Conservation (phyloP, 2,888 invertebrate species). For the Coenonympha arcania region DNA sequence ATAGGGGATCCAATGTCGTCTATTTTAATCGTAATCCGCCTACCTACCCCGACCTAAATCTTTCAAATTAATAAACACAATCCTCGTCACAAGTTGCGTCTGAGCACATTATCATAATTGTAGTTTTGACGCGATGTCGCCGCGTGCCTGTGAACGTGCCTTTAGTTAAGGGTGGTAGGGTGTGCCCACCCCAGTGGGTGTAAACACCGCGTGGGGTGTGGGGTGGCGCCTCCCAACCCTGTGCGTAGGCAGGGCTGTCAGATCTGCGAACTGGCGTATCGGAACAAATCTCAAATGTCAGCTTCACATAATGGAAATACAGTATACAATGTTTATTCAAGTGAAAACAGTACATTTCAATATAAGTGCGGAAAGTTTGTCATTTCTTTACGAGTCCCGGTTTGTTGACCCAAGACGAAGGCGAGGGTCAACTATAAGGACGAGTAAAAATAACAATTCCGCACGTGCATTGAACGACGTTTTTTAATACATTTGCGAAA, state of each 20-base stretch:
- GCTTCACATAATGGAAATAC: too few relatives aligned
- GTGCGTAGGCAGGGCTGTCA: conserved; percentile 12
- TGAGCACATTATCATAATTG: background rate
- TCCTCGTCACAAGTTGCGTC: background rate
- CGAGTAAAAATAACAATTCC: too few relatives aligned
- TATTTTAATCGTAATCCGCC: background rate
- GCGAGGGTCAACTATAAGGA: too few relatives aligned
- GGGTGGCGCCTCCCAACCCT: conserved; percentile 43
- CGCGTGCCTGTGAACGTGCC: conserved; percentile 25
- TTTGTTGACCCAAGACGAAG: too few relatives aligned
- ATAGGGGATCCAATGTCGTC: background rate
- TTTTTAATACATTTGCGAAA: too few relatives aligned
- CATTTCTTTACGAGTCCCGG: too few relatives aligned
- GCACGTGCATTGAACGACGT: too few relatives aligned
- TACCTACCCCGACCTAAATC: conserved; percentile 6
- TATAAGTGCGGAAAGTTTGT: too few relatives aligned
- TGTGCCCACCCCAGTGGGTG: conserved; percentile 8
- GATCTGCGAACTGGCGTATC: background rate
- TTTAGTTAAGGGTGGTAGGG: conserved; percentile 16
- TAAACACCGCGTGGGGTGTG: conserved; percentile 24
- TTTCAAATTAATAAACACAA: conserved; percentile 5
- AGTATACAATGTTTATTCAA: too few relatives aligned
- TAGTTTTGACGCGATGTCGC: conserved; percentile 3
- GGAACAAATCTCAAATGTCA: background rate
- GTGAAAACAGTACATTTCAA: too few relatives aligned